Evolutionary conservation across 2,113 vertebrate genomes (phyloP), one percentile per base, ranked within the genome.

Genomic region (Pseudonaja textilis): DNA sequence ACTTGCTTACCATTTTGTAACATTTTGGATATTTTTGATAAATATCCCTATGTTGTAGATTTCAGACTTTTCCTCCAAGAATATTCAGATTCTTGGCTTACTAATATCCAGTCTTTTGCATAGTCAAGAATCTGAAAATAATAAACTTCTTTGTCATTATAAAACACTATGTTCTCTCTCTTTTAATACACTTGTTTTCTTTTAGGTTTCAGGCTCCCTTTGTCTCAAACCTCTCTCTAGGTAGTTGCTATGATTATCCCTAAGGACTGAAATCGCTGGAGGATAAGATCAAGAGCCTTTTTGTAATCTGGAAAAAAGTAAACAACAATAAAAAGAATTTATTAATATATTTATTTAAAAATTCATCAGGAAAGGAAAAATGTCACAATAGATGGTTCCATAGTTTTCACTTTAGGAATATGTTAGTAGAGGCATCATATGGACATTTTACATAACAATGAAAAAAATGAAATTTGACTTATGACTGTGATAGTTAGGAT

Each of bases 291-390:
- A 93, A 93, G 93, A 89, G 59, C 94, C 95, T 86, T 93, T 96
- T 93, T 56, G 91, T 89, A 92, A 42, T 1, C 0, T 91, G 89
- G 88, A 91, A 92, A 93, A 93, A 92, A 91, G 91, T 93, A 96
- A 96, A 93, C 85, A 93, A 93, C 74, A 25, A n/a, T 69, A 85
- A 89, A 93, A 89, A 91, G 26, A 0, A 39, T 55, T n/a, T 92
- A 87, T 26, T 94, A 92, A 95, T 59, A 93, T 90, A 94, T n/a
- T 89, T 91, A 90, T 90, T 50, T 93, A 93, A 92, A 81, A 57
- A 81, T 12, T n/a, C 10, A 88, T n/a, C 34, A 85, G 39, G 18
- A 29, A 45, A 89, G 11, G 54, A 55, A 18, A 81, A 47, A 85
- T 47, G 9, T 57, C 45, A 12, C 8, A 91, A 87, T 61, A 54